These are phyloP conservation scores for Saccostrea cuccullata DNA, from an alignment of 1,140 invertebrate genomes.

Conservation along the genomic window DNA sequence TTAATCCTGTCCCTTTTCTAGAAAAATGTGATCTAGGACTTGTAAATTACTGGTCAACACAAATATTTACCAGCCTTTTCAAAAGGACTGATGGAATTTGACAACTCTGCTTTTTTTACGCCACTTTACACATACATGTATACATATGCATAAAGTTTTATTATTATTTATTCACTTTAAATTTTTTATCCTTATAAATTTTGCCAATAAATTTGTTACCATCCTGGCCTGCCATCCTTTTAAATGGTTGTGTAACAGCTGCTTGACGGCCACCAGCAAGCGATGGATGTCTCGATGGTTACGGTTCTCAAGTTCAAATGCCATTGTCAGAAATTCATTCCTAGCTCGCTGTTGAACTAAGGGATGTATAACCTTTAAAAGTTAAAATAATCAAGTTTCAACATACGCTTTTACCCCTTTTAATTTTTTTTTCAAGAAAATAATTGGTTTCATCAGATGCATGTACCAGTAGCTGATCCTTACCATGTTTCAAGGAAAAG, in stretches of 20 bases:
- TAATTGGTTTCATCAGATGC: no score
- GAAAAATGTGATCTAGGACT: no score
- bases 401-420: no score
- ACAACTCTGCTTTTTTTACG: no score
- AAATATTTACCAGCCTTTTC: no score
- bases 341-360: slow-evolving; percentile 69
- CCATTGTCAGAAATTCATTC: slow-evolving; percentile 75
- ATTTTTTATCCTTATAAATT: neutral
- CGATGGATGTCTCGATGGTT: slow-evolving; percentile 69
- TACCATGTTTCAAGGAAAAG: no score
- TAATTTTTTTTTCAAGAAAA: no score
- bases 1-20: no score
- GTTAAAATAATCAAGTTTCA: neutral
- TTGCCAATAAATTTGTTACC: slow-evolving; percentile 59
- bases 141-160: neutral
- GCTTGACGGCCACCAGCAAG: slow-evolving; percentile 64
- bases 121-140: no score
- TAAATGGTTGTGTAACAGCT: slow-evolving; percentile 62
- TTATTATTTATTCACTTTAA: neutral
- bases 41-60: no score
- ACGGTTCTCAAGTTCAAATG: slow-evolving; percentile 70
- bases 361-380: slow-evolving; percentile 70
- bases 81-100: no score
- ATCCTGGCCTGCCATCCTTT: slow-evolving; percentile 64
- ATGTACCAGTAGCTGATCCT: no score